Evolutionary conservation across 2,797 vertebrate genomes (phyloP).

Genomic region (Epinephelus awoara): DNA sequence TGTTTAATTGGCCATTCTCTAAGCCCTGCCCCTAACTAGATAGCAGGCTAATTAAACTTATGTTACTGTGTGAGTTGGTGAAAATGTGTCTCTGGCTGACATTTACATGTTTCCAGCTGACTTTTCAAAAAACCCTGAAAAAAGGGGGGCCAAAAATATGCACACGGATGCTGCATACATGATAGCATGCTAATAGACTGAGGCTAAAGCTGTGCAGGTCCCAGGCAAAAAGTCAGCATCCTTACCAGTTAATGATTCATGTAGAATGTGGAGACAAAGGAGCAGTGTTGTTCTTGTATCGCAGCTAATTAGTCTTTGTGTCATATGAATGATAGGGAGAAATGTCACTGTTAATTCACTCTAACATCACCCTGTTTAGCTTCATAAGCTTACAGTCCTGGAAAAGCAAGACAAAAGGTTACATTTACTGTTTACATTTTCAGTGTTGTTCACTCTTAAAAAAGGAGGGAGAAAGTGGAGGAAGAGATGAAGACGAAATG

Average conservation of each 20-base stretch:
- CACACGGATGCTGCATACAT: background rate
- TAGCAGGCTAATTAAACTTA: background rate
- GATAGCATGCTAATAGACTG: background rate
- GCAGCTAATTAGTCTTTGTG: background rate
- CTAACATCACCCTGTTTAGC: background rate
- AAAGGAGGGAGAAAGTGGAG: background rate
- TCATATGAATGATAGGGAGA: background rate
- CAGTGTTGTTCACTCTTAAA: no score
- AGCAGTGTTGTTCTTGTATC: background rate
- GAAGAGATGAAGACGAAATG: background rate
- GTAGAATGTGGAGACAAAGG: background rate
- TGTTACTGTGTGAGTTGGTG: background rate
- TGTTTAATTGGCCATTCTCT: background rate
- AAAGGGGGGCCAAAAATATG: background rate
- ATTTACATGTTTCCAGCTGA: conserved; percentile 2
- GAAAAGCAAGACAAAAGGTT: background rate
- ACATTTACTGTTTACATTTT: background rate
- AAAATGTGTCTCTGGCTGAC: background rate
- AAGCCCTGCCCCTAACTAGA: background rate
- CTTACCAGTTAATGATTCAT: background rate
- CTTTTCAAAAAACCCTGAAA: background rate
- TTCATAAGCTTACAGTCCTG: background rate
- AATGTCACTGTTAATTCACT: background rate
- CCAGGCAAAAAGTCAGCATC: background rate
- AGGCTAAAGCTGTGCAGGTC: background rate